A percentile compares a stretch with the other conserved stretches of the same genome.
Conservation (phyloP, 1,140 invertebrate genomes). For the Potamilus streckersoni region DNA sequence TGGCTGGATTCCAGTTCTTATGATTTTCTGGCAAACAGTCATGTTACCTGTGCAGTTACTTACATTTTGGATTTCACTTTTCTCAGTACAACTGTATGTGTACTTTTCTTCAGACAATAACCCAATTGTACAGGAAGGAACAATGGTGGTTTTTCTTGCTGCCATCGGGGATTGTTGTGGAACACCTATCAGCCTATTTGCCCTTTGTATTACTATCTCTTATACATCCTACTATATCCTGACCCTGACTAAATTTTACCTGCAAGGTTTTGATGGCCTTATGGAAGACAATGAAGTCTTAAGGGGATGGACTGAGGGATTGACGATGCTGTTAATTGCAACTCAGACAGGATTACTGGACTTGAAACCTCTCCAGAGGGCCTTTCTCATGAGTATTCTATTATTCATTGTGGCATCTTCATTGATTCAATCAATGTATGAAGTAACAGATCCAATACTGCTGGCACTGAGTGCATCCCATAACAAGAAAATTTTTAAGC, state of each 20-base stretch:
- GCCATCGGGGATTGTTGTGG: constrained; percentile 70
- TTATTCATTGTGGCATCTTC: constrained; percentile 72
- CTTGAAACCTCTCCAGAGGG: constrained; percentile 70
- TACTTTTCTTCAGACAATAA: constrained; percentile 42
- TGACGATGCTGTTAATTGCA: constrained; percentile 72
- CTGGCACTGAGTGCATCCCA: constrained; percentile 69
- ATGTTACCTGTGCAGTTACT: constrained; percentile 70
- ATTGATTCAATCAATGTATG: constrained; percentile 73
- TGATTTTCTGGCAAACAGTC: constrained; percentile 65
- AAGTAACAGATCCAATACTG: constrained; percentile 73
- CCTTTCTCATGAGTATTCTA: constrained; percentile 72
- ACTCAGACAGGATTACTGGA: constrained; percentile 72
- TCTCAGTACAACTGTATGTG: constrained; percentile 65
- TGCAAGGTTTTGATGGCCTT: constrained; percentile 66
- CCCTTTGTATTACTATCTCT: constrained; percentile 71
- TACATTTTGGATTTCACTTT: constrained; percentile 69
- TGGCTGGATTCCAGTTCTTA: constrained; percentile 64
- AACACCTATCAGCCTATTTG: constrained; percentile 71
- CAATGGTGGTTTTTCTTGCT: constrained; percentile 67
- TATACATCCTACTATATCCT: constrained; percentile 71
- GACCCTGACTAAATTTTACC: constrained; percentile 67
- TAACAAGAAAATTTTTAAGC: constrained; percentile 80
- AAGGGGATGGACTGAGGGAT: constrained; percentile 73
- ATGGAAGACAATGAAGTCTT: constrained; percentile 65
- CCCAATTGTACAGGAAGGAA: constrained; percentile 57